A percentile compares a stretch with the other conserved stretches of the same genome.
Evolutionary conservation across 2,797 vertebrate species (phyloP).

Genomic region (Phoxinus dragarum): DNA sequence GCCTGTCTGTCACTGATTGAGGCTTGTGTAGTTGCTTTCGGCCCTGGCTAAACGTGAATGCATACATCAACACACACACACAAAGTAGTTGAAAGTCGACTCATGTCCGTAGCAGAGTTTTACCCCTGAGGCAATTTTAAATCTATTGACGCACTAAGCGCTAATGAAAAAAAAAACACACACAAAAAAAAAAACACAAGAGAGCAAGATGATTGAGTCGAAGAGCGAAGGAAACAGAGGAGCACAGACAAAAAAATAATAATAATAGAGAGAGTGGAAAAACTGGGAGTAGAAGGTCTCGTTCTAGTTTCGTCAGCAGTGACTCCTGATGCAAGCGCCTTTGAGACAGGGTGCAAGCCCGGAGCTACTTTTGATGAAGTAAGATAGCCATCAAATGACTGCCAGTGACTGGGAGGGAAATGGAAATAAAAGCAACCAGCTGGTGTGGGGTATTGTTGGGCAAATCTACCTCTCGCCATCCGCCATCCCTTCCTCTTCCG

Average conservation of each 20-base stretch:
- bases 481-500: conserved; percentile 65
- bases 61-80: conserved; percentile 27
- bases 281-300: conserved; percentile 32
- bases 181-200: not conserved
- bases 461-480: conserved; percentile 37
- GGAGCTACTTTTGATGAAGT: conserved; percentile 63
- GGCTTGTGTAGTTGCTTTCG: conserved; percentile 34
- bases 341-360: conserved; percentile 54
- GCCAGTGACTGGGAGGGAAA: conserved; percentile 59
- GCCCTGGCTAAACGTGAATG: conserved; percentile 35
- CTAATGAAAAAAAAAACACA: conserved; percentile 54
- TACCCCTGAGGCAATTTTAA: conserved; percentile 54
- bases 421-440: conserved; percentile 60
- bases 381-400: conserved; percentile 69
- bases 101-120: conserved; percentile 51
- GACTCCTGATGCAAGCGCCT: conserved; percentile 54
- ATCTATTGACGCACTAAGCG: conserved; percentile 58
- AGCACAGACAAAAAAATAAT: not conserved
- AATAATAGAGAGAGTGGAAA: not conserved
- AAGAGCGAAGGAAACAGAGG: not conserved
- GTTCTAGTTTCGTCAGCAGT: conserved; percentile 35
- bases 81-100: conserved; percentile 48
- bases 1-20: conserved; percentile 1
- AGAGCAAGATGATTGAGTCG: not conserved
- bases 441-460: conserved; percentile 6